These are phyloP conservation scores for Epizoanthus illoricatus DNA, from an alignment of 92 coral and sea anemone species.

Conservation along the genomic window DNA sequence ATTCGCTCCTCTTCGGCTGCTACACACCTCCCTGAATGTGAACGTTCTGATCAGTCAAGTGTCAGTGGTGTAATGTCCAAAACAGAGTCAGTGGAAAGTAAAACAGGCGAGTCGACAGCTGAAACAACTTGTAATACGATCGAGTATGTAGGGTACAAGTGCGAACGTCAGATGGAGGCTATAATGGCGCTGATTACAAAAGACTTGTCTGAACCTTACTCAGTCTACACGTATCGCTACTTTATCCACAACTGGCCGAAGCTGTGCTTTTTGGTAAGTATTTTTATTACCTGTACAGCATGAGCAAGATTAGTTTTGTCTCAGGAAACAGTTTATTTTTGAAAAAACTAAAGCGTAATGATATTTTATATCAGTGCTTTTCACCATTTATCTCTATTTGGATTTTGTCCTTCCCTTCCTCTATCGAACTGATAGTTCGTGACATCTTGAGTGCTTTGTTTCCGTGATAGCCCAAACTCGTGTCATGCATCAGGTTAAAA, in stretches of 20 bases:
- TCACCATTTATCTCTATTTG: too few species aligned
- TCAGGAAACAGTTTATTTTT: neutral
- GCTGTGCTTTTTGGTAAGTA: constrained; percentile 95
- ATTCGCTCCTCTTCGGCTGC: constrained; percentile 5
- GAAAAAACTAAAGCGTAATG: too few species aligned
- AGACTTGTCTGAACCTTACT: constrained; percentile 98
- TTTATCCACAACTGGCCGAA: constrained; percentile 99
- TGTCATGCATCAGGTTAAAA: too few species aligned
- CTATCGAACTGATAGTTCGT: neutral
- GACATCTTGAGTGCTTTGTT: too few species aligned
- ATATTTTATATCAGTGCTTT: too few species aligned
- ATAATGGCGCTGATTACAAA: constrained; percentile 97
- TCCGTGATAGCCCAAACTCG: too few species aligned
- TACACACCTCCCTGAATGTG: constrained; percentile 6
- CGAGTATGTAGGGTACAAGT: constrained; percentile 83
- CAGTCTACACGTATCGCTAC: constrained; percentile 97
- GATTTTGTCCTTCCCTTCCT: too few species aligned
- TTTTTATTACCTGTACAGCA: neutral
- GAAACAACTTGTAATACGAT: constrained; percentile 42
- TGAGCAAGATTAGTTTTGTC: neutral
- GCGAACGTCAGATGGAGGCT: constrained; percentile 92
- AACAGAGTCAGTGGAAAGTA: constrained; percentile 4
- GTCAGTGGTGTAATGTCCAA: constrained; percentile 6
- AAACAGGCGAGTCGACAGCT: neutral
- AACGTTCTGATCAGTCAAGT: constrained; percentile 1